phyloP scores from a whole-genome alignment of 2,113 vertebrate genomes.

The Bubo bubo region DNA sequence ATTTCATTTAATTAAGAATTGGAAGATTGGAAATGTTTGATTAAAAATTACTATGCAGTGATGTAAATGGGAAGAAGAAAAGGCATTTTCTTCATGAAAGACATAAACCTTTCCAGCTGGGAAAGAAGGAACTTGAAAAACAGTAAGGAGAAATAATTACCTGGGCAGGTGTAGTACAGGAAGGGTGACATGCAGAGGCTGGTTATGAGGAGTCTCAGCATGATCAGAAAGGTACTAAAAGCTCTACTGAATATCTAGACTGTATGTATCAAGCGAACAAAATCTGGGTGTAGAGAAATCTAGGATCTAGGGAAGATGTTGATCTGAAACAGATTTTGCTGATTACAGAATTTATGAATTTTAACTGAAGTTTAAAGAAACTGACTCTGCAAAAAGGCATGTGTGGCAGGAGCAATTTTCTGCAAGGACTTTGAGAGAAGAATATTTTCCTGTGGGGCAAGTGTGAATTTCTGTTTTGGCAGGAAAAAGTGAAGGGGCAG shows the following conservation, averaged over 20 bases:
- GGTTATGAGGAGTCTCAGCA: not conserved
- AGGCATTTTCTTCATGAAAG: not conserved
- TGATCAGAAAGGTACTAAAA: not conserved
- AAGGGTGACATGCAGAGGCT: not conserved
- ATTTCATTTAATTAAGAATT: not conserved
- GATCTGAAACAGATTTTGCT: not conserved
- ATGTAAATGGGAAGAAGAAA: not conserved
- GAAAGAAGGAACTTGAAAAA: not conserved
- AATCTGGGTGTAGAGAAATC: not conserved
- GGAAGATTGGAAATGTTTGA: not conserved
- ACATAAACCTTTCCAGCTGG: not conserved
- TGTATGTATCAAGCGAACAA: not conserved
- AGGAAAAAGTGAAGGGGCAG: not conserved
- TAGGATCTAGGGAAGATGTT: not conserved
- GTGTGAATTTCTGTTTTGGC: not conserved
- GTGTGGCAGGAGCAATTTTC: not conserved
- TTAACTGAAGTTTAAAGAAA: not conserved
- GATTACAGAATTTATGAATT: not conserved
- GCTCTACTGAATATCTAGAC: not conserved
- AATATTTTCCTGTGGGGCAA: not conserved
- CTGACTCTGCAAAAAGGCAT: not conserved
- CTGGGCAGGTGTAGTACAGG: not conserved
- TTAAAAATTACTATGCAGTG: not conserved
- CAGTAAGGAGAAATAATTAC: not conserved
- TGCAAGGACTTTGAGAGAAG: not conserved